Percentiles rank a stretch among this genome's conserved stretches.
Conservation (phyloP, 2,113 vertebrate species). For the Tretioscincus oriximinensis region DNA sequence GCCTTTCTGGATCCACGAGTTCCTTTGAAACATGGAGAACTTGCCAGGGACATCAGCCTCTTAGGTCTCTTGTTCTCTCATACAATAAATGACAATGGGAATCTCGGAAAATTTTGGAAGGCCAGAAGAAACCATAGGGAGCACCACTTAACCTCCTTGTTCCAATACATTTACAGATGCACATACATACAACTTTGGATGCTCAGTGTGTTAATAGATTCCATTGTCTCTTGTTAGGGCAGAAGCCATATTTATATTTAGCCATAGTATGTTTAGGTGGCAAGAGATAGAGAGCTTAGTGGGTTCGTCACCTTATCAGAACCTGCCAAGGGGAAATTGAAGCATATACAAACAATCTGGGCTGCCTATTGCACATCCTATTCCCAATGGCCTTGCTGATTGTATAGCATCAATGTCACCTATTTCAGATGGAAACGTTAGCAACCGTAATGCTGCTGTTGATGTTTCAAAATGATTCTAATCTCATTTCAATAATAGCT, state of each 20-base stretch:
- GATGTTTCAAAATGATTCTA: constrained; percentile 74
- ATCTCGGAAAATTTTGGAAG: no score
- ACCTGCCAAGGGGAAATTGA: constrained; percentile 65
- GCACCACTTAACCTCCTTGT: neutral
- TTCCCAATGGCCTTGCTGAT: constrained; percentile 68
- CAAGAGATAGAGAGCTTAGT: constrained; percentile 41
- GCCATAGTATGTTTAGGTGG: constrained; percentile 55
- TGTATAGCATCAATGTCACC: constrained; percentile 66
- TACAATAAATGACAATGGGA: no score
- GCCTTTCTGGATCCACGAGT: no score
- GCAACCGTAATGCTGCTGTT: constrained; percentile 72
- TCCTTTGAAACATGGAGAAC: no score
- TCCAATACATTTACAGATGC: constrained; percentile 19
- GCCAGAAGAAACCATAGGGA: no score
- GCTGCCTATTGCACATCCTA: constrained; percentile 56
- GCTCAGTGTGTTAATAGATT: neutral
- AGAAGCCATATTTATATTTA: neutral
- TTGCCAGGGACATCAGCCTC: no score
- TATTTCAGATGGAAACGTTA: constrained; percentile 71
- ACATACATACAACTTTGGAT: neutral
- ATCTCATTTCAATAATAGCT: constrained; percentile 79
- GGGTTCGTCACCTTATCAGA: constrained; percentile 68
- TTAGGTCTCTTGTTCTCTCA: no score
- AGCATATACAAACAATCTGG: constrained; percentile 60
- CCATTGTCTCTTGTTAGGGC: neutral